These are phyloP conservation scores for Pollenia labialis DNA, from an alignment of 2,888 invertebrate genomes.

Conservation along the genomic window DNA sequence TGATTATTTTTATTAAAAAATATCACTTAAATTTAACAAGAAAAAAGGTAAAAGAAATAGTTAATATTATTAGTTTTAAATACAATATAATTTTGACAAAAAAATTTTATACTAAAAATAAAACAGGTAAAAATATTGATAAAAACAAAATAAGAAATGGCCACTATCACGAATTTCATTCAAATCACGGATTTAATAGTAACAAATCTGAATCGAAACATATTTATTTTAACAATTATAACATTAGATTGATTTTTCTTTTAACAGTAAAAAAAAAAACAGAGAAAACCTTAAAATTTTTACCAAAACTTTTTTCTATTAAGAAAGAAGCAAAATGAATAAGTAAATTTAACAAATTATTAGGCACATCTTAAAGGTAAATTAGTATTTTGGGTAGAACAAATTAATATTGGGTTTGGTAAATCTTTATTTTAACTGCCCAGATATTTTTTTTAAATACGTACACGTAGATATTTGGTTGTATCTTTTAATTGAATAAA, in stretches of 20 bases:
- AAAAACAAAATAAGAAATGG: constrained; percentile 76
- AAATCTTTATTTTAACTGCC: background rate
- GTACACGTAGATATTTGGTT: constrained; percentile 3
- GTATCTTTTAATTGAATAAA: constrained; percentile 64
- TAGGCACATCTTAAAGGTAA: constrained; percentile 34
- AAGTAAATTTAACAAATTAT: constrained; percentile 56
- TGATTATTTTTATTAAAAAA: constrained; percentile 58
- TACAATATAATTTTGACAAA: constrained; percentile 53
- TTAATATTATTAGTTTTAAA: constrained; percentile 31
- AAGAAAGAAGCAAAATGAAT: constrained; percentile 72
- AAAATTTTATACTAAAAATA: constrained; percentile 36
- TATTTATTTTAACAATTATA: constrained; percentile 42
- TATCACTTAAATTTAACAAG: constrained; percentile 70
- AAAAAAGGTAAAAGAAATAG: constrained; percentile 57
- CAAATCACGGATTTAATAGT: constrained; percentile 79
- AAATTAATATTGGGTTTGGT: background rate
- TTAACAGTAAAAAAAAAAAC: constrained; percentile 75
- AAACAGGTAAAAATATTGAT: constrained; percentile 37
- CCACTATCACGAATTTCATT: constrained; percentile 83
- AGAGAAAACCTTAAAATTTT: background rate
- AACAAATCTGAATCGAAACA: constrained; percentile 34
- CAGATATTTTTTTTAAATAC: background rate
- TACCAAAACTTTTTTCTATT: constrained; percentile 58
- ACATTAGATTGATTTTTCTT: constrained; percentile 57
- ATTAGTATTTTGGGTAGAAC: background rate